Evolutionary conservation across 2,113 vertebrate species (phyloP).

Genomic region (Promerops cafer): DNA sequence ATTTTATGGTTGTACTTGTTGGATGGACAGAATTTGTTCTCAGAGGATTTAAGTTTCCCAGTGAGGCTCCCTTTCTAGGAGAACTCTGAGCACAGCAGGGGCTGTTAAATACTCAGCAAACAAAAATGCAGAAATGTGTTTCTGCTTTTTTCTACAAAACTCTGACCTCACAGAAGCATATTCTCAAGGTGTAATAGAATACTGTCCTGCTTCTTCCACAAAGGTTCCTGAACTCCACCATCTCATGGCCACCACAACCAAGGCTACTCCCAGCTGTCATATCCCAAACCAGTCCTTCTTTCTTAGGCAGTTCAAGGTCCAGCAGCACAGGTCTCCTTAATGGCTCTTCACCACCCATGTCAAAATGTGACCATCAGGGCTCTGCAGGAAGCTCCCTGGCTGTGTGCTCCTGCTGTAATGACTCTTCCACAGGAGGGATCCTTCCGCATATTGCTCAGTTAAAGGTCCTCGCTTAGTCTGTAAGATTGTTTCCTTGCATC

Average conservation of each 20-base stretch:
- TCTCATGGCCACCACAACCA: not conserved
- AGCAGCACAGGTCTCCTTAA: not conserved
- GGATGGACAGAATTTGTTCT: not conserved
- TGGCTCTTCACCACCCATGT: not conserved
- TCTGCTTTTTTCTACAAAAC: not conserved
- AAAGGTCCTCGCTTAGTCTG: not conserved
- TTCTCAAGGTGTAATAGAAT: not conserved
- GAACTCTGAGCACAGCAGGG: not conserved
- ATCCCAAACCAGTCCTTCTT: not conserved
- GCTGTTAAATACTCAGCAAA: not conserved
- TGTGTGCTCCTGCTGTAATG: not conserved
- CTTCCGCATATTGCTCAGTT: accelerated
- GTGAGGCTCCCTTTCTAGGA: not conserved
- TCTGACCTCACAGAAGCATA: not conserved
- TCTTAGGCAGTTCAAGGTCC: not conserved
- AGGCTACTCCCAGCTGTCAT: not conserved
- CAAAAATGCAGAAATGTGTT: not conserved
- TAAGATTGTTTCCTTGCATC: not conserved
- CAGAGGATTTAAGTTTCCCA: not conserved
- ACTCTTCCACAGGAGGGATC: not conserved
- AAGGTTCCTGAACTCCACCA: not conserved
- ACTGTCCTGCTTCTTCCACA: not conserved
- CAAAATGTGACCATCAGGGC: too few species aligned
- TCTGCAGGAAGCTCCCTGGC: not conserved
- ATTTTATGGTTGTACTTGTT: not conserved